Percentiles rank a stretch among this genome's conserved stretches.
Evolutionary conservation across 2,797 vertebrate species (phyloP).

Genomic region (Artibeus lituratus): DNA sequence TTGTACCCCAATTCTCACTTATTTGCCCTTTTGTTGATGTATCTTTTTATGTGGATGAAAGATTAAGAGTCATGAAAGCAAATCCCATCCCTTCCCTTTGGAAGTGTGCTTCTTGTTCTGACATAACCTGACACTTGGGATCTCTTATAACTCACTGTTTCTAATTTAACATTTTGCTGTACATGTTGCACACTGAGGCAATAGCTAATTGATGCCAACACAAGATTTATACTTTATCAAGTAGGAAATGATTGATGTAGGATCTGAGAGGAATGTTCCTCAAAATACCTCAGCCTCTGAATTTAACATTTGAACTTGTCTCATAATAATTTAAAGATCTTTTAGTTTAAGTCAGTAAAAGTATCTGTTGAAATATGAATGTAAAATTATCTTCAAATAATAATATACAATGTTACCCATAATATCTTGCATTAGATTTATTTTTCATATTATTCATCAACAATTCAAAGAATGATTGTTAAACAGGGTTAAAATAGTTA

Average conservation of each 20-base stretch:
- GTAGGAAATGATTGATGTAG: not conserved
- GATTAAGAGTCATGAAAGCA: not conserved
- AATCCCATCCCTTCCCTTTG: not conserved
- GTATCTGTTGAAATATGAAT: not conserved
- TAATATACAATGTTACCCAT: not conserved
- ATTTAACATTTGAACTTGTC: not conserved
- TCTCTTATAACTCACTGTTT: not conserved
- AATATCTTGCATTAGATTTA: not conserved
- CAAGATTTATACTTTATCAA: not conserved
- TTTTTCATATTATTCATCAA: not conserved
- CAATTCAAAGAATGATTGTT: not conserved
- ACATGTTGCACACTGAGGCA: not conserved
- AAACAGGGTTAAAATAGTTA: not conserved
- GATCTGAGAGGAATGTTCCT: not conserved
- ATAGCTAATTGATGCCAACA: not conserved
- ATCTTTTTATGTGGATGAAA: not conserved
- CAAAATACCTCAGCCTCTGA: not conserved
- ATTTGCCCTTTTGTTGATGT: not conserved
- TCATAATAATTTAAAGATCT: not conserved
- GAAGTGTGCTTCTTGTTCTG: not conserved
- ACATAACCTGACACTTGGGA: not conserved
- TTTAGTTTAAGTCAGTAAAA: not conserved
- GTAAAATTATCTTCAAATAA: not conserved
- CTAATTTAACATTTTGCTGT: not conserved
- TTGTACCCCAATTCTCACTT: not conserved